Evolutionary conservation across 1,140 invertebrate species (phyloP).

Genomic region (Drosophila teissieri): DNA sequence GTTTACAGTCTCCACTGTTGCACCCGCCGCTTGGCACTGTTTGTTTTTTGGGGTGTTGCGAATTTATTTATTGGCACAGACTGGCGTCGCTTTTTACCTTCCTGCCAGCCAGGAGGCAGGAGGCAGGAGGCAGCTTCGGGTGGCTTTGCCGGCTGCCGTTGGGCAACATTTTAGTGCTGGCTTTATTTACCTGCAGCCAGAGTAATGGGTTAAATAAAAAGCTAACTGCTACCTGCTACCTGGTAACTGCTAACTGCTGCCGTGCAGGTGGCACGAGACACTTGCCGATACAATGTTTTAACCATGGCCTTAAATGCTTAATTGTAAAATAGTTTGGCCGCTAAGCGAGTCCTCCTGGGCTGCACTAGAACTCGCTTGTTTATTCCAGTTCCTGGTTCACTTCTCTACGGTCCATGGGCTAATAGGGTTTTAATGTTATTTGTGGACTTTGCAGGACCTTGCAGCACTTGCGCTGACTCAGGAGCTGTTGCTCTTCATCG

Average conservation of each 20-base stretch:
- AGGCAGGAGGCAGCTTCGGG: conserved; percentile 5
- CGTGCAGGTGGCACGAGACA: conserved; percentile 20
- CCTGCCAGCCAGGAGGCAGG: background rate
- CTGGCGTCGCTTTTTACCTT: conserved; percentile 37
- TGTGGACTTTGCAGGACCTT: conserved; percentile 6
- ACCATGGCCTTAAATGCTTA: conserved; percentile 61
- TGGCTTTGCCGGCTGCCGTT: conserved; percentile 33
- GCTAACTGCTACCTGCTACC: conserved; percentile 41
- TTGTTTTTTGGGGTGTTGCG: conserved; percentile 55
- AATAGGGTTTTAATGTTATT: conserved; percentile 46
- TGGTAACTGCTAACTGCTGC: background rate
- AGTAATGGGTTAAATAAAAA: conserved; percentile 67
- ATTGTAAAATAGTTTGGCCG: conserved; percentile 59
- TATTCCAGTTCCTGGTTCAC: conserved; percentile 14
- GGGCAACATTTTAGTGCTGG: conserved; percentile 57
- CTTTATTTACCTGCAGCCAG: conserved; percentile 51
- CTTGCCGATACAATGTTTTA: conserved; percentile 50
- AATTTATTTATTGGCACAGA: conserved; percentile 65
- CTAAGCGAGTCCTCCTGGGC: conserved; percentile 19
- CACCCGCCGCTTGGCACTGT: conserved; percentile 16
- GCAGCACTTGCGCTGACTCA: conserved; percentile 3
- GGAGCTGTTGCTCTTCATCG: conserved; percentile 13
- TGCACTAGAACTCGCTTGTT: conserved; percentile 14
- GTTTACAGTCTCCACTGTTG: conserved; percentile 14
- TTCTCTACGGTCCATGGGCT: background rate